Conservation (phyloP, 2,113 vertebrate species). For the Mobula hypostoma region DNA sequence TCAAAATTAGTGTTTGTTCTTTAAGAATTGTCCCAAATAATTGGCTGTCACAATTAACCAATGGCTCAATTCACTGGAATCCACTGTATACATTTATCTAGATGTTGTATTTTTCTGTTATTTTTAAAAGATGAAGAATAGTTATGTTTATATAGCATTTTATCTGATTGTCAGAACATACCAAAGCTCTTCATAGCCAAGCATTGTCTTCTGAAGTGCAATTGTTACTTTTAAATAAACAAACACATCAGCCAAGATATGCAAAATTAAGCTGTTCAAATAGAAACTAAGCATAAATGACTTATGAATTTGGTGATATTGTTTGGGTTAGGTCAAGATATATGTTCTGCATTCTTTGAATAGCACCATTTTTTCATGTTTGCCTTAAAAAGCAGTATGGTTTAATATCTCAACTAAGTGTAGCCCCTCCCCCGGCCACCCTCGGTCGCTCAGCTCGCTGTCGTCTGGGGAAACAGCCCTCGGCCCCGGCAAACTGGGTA, state of each 20-base stretch:
- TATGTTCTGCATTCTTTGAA: neutral
- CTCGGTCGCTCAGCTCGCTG: too few species aligned
- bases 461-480: too few species aligned
- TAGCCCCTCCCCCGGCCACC: too few species aligned
- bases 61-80: neutral
- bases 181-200: neutral
- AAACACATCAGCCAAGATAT: neutral
- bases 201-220: neutral
- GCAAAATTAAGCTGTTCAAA: neutral
- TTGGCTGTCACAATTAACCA: neutral
- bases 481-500: too few species aligned
- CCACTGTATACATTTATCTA: neutral
- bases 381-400: neutral
- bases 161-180: neutral
- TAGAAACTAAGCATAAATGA: neutral
- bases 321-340: neutral
- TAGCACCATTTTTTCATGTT: neutral
- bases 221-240: neutral
- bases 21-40: neutral
- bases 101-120: neutral
- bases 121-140: neutral
- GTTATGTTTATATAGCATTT: neutral
- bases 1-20: neutral
- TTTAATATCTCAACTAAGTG: neutral
- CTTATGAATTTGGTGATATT: neutral